phyloP scores from a whole-genome alignment of 1,140 invertebrate species.

The Meloidogyne chitwoodi region DNA sequence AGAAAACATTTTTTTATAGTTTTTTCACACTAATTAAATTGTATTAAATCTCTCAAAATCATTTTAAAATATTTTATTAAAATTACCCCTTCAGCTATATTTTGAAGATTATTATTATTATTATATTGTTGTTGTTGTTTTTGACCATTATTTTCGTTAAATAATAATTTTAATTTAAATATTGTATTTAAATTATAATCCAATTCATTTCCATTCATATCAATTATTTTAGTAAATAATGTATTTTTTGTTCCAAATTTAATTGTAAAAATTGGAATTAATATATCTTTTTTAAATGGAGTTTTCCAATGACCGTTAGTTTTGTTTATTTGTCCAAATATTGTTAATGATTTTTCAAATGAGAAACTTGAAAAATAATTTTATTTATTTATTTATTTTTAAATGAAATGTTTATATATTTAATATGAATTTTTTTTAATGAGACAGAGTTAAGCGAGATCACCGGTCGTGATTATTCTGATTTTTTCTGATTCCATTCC shows the following conservation, averaged over 20 bases:
- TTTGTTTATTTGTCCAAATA: neutral
- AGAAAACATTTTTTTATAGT: too few species aligned
- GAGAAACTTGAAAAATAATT: neutral
- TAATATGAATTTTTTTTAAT: too few species aligned
- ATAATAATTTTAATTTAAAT: neutral
- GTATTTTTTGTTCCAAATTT: neutral
- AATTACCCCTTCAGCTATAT: neutral
- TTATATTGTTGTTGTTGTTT: neutral
- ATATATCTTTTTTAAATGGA: neutral
- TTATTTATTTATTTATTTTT: neutral
- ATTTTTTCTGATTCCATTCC: too few species aligned
- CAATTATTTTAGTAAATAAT: neutral
- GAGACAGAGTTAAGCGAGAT: too few species aligned
- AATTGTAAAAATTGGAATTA: neutral
- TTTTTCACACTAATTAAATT: too few species aligned
- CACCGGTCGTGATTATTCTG: too few species aligned
- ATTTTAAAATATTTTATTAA: too few species aligned
- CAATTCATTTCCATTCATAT: neutral
- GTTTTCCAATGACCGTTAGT: neutral
- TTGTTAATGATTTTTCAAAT: neutral
- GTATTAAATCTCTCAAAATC: too few species aligned
- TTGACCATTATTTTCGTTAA: neutral
- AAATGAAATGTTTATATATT: too few species aligned
- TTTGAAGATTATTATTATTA: neutral
- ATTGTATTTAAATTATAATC: neutral